Conservation (phyloP, 2,888 invertebrate genomes). For the Heliconius ismenius region DNA sequence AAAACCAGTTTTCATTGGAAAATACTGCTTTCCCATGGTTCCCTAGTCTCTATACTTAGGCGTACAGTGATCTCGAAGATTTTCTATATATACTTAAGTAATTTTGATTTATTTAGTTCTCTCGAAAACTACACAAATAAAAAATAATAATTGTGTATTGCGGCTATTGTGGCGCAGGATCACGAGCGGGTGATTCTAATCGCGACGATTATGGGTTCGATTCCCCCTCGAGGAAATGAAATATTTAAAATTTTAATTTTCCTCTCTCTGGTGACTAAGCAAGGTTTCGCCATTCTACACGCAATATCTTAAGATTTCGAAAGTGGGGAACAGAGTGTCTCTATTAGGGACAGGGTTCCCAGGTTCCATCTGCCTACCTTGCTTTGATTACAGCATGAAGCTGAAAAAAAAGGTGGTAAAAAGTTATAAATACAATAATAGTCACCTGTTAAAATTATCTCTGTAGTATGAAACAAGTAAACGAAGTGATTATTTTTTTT, state of each 20-base stretch:
- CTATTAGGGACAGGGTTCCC: no score
- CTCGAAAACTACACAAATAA: not conserved
- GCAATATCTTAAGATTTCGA: no score
- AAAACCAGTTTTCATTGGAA: not conserved
- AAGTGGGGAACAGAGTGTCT: no score
- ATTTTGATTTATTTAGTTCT: not conserved
- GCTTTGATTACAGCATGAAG: not conserved
- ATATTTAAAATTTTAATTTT: no score
- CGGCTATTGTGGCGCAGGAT: not conserved
- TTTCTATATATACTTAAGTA: not conserved
- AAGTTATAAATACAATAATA: no score
- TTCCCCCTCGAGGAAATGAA: no score
- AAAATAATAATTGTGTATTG: no score
- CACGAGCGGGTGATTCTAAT: not conserved
- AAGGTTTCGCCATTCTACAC: no score
- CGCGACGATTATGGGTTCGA: no score
- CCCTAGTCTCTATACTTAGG: not conserved
- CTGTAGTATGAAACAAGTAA: not conserved
- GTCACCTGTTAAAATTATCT: not conserved
- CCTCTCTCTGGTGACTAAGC: no score
- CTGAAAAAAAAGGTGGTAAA: not conserved
- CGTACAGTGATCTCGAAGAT: not conserved
- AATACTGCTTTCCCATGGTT: not conserved
- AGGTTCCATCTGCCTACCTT: not conserved
- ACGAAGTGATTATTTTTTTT: not conserved